Percentiles rank a stretch among this genome's conserved stretches.
These are phyloP conservation scores for Caenorhabditis afra DNA, from an alignment of 2,888 invertebrate species.

Conservation along the genomic window DNA sequence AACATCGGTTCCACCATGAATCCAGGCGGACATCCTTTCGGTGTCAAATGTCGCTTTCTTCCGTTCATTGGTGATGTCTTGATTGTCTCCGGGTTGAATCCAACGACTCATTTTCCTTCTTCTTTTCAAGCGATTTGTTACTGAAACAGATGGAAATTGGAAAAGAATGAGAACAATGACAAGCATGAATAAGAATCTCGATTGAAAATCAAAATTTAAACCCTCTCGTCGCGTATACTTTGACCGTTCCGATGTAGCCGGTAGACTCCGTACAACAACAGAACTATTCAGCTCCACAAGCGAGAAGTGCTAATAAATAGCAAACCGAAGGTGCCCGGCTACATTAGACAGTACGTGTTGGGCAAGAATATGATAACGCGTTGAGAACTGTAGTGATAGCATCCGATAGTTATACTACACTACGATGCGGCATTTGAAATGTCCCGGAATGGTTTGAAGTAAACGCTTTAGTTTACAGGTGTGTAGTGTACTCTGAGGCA, in stretches of 20 bases:
- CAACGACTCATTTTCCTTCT: slow-evolving; percentile 55
- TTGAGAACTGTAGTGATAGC: slow-evolving; percentile 30
- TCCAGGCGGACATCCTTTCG: slow-evolving; percentile 69
- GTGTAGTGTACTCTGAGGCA: slow-evolving; percentile 37
- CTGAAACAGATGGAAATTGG: too few species aligned
- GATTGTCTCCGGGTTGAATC: slow-evolving; percentile 75
- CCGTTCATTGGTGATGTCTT: slow-evolving; percentile 73
- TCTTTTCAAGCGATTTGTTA: too few species aligned
- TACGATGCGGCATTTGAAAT: slow-evolving; percentile 23
- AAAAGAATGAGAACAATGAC: background rate
- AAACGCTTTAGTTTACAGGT: background rate
- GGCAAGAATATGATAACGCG: slow-evolving; percentile 28
- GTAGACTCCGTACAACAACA: background rate
- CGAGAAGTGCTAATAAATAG: slow-evolving; percentile 48
- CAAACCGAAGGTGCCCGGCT: slow-evolving; percentile 10
- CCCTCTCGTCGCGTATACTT: too few species aligned
- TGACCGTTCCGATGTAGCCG: background rate
- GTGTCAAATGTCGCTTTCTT: slow-evolving; percentile 65
- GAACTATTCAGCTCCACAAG: background rate
- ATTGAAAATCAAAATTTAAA: too few species aligned
- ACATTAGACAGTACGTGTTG: slow-evolving; percentile 40
- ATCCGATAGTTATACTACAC: slow-evolving; percentile 44
- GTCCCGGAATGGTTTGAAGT: background rate
- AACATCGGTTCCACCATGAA: slow-evolving; percentile 73
- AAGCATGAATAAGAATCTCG: too few species aligned